Evolutionary conservation across 2,113 vertebrate species (phyloP).

Genomic region (Corydoras sp.): DNA sequence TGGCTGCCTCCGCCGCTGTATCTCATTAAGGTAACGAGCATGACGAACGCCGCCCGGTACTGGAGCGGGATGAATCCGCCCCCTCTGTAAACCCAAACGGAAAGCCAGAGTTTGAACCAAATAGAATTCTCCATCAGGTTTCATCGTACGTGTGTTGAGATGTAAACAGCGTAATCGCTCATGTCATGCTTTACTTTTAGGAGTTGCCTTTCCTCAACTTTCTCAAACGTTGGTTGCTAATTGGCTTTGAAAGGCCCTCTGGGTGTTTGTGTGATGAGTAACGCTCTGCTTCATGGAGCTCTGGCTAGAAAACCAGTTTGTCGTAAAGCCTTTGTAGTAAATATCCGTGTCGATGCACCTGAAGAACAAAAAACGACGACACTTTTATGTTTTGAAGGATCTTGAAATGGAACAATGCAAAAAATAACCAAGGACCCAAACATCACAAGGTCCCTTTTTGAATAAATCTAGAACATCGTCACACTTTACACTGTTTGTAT

Average conservation of each 20-base stretch:
- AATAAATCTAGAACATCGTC: too few relatives aligned
- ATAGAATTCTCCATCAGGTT: constrained; percentile 5
- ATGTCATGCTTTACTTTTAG: background rate
- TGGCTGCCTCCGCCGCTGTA: constrained; percentile 27
- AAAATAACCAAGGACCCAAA: too few relatives aligned
- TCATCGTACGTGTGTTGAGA: background rate
- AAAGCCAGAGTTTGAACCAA: background rate
- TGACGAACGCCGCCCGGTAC: constrained; percentile 24
- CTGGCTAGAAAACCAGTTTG: constrained; percentile 5
- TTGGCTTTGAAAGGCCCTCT: constrained; percentile 38
- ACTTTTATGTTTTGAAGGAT: too few relatives aligned
- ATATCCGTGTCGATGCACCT: background rate
- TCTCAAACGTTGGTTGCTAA: constrained; percentile 28
- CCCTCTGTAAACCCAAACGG: background rate
- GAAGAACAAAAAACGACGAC: too few relatives aligned
- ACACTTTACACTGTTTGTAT: too few relatives aligned
- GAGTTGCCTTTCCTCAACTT: background rate
- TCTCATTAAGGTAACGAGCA: constrained; percentile 32
- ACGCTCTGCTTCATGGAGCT: constrained; percentile 11
- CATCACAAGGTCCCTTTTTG: too few relatives aligned
- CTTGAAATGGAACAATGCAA: too few relatives aligned
- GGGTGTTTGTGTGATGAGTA: constrained; percentile 40
- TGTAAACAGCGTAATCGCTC: background rate
- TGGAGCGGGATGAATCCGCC: constrained; percentile 4
- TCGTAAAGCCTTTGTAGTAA: constrained; percentile 4